A percentile compares a stretch with the other conserved stretches of the same genome.
Conservation (phyloP, 2,888 invertebrate genomes). For the Pachycephus smyrnensis region DNA sequence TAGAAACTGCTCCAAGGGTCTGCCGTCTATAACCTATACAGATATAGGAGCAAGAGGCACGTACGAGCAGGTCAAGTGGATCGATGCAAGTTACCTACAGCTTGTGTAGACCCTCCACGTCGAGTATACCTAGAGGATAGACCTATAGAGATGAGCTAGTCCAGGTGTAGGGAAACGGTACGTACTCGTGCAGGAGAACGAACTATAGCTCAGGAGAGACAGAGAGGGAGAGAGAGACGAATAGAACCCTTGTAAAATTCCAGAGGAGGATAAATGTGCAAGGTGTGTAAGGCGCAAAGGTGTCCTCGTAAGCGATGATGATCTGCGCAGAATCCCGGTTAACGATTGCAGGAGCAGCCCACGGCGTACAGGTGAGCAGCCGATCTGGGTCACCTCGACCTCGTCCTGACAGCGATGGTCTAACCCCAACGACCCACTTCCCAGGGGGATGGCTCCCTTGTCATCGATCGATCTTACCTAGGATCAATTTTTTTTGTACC, state of each 20-base stretch:
- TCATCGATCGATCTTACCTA: neutral
- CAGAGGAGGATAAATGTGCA: too few species aligned
- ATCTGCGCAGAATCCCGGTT: slow-evolving; percentile 65
- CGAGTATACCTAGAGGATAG: too few species aligned
- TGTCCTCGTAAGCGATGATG: slow-evolving; percentile 34
- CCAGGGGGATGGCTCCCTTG: neutral
- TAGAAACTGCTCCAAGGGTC: too few species aligned
- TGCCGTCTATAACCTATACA: neutral
- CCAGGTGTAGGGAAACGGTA: too few species aligned
- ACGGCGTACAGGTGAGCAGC: slow-evolving; percentile 31
- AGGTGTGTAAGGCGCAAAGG: slow-evolving; percentile 35
- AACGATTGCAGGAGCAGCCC: slow-evolving; percentile 62
- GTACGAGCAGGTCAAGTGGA: slow-evolving; percentile 58
- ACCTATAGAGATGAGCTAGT: too few species aligned
- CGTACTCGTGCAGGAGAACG: too few species aligned
- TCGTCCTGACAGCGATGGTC: slow-evolving; percentile 49
- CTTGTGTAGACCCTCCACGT: slow-evolving; percentile 23
- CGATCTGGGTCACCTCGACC: slow-evolving; percentile 62
- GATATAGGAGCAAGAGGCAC: slow-evolving; percentile 9
- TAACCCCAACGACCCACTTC: slow-evolving; percentile 45
- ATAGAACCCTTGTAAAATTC: too few species aligned
- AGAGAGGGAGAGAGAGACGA: too few species aligned
- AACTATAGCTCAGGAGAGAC: too few species aligned
- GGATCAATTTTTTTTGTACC: too few species aligned
- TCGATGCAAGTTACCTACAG: slow-evolving; percentile 57